A percentile compares a stretch with the other conserved stretches of the same genome.
phyloP scores from a whole-genome alignment of 1,140 invertebrate species.

The Drosophila tristis region DNA sequence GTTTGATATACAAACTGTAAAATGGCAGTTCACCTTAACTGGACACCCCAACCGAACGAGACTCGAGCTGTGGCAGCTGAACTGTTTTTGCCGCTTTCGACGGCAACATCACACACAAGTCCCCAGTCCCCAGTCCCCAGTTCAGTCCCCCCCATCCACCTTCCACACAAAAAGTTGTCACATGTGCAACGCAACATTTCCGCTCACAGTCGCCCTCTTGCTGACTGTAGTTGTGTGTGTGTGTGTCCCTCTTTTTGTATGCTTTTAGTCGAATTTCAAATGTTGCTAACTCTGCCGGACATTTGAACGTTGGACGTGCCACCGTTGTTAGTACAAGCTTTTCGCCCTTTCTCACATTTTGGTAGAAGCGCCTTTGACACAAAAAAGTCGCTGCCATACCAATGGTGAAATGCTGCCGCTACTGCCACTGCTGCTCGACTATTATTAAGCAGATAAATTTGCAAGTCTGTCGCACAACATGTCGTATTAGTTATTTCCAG shows the following conservation, averaged over 20 bases:
- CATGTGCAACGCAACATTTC: conserved; percentile 78
- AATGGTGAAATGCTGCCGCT: conserved; percentile 1
- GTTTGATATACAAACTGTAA: conserved; percentile 77
- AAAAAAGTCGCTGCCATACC: background rate
- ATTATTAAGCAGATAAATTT: conserved; percentile 77
- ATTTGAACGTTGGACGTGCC: conserved; percentile 61
- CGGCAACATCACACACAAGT: conserved; percentile 30
- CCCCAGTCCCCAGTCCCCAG: too few species aligned
- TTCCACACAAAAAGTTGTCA: conserved; percentile 65
- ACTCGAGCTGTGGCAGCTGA: conserved; percentile 45
- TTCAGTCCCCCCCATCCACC: too few species aligned
- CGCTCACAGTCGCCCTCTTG: conserved; percentile 27
- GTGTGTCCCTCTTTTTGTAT: conserved; percentile 46
- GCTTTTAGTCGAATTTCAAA: conserved; percentile 78
- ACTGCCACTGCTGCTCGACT: conserved; percentile 40
- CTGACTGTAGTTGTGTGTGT: conserved; percentile 20
- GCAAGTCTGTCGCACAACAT: conserved; percentile 43
- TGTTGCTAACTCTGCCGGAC: conserved; percentile 78
- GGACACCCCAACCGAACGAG: conserved; percentile 61
- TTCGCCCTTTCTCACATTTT: background rate
- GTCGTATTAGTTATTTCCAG: conserved; percentile 50
- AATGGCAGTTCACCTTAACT: conserved; percentile 79
- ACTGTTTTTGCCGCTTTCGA: conserved; percentile 65
- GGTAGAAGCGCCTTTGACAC: conserved; percentile 3
- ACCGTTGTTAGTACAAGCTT: conserved; percentile 16